A percentile compares a stretch with the other conserved stretches of the same genome.
Evolutionary conservation across 2,888 invertebrate species (phyloP).

Genomic region (Perithous albicinctus): DNA sequence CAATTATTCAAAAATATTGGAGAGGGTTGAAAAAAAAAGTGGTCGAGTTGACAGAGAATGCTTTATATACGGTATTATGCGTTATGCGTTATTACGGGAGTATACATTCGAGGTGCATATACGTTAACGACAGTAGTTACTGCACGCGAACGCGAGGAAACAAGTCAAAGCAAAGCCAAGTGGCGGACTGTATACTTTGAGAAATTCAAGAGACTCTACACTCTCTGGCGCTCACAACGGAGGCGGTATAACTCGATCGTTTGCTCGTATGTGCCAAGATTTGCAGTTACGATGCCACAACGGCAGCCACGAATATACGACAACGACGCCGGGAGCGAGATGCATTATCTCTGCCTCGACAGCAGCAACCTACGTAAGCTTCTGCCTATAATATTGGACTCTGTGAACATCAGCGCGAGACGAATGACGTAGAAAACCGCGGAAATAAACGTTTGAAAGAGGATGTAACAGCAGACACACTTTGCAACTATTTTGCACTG

Average conservation of each 20-base stretch:
- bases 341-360: constrained; percentile 16
- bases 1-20: too few relatives aligned
- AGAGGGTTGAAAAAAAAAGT: too few relatives aligned
- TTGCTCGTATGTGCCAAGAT: constrained; percentile 48
- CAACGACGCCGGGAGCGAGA: neutral
- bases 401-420: constrained; percentile 1
- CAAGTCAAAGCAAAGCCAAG: constrained; percentile 14
- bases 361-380: constrained; percentile 8
- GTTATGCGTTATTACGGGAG: constrained; percentile 29
- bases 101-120: constrained; percentile 3
- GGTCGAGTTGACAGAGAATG: too few relatives aligned
- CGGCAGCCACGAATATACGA: constrained; percentile 31
- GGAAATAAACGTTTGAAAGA: neutral
- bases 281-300: constrained; percentile 53
- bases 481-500: neutral
- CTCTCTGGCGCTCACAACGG: constrained; percentile 30
- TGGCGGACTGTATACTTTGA: constrained; percentile 28
- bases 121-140: constrained; percentile 33
- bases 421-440: neutral
- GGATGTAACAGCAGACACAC: neutral
- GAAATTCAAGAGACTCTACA: constrained; percentile 41
- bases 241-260: constrained; percentile 51
- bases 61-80: neutral
- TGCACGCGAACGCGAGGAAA: constrained; percentile 10
- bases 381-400: neutral